Base-by-base conservation (phyloP, 2,113 vertebrate species). In the Sinocyclocheilus rhinocerous region DNA sequence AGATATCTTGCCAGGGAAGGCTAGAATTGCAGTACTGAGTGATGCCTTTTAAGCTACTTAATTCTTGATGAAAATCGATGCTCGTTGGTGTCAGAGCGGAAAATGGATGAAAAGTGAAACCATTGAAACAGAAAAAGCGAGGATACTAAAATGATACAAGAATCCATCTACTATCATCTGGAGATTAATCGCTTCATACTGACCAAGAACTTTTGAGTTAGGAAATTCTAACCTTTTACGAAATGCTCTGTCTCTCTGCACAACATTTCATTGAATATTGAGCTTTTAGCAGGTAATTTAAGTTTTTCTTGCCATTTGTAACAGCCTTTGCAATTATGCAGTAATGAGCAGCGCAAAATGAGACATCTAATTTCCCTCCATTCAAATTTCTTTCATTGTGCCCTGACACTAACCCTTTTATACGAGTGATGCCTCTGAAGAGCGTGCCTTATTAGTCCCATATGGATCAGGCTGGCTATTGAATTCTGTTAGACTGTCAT, bases 41-140 rank as follows among this genome's bases (percentile, higher is more conserved):
- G 72, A 87, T 76, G 39, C 59, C 85, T 87, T 81, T 86, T 87
- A 83, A 83, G 85, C 70, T 83, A 65, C 85, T 87, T 87, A 87
- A 87, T 87, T 83, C 72, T 67, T 87, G 81, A 83, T 87, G 85
- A 83, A 87, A 87, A 87, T 87, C 85, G 16, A 83, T 87, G 72
- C 61, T 82, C 26, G 18, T 87, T 87, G 73, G 45, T 87, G 80
- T 83, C 73, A 67, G 48, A 67, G 80, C 29, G 11, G 42, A 70
- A 87, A 87, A 83, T 83, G 81, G 85, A 83, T 83, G 85, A 83
- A 87, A 83, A 33, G 63, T 57, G 72, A 87, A 87, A 75, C 79
- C 81, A 42, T 15, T 55, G 73, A 81, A 73, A 83, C 81, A 77
- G 73, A 87, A 82, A 81, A 76, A 0, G 77, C 7, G 8, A 29